Conservation (phyloP, 2,113 vertebrate genomes). For the Catagonus wagneri region DNA sequence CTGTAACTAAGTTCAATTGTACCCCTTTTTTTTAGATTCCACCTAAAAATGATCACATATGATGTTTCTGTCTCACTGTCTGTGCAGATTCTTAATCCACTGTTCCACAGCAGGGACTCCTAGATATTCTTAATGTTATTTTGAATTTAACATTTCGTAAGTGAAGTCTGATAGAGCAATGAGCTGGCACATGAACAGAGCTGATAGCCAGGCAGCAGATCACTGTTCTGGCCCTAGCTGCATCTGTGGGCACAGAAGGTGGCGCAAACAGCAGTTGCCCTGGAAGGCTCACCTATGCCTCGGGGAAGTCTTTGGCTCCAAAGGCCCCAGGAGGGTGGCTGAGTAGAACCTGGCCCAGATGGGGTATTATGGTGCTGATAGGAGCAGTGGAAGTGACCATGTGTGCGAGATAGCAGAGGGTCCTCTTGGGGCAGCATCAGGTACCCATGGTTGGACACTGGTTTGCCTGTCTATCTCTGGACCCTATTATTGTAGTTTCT, state of each 20-base stretch:
- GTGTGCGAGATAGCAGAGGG: background rate
- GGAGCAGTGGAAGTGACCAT: background rate
- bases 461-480: background rate
- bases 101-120: background rate
- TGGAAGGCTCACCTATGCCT: background rate
- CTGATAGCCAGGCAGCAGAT: no score
- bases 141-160: background rate
- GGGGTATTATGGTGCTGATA: background rate
- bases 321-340: background rate
- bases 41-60: no score
- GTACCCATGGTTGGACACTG: accelerated
- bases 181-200: background rate
- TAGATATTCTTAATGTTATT: background rate
- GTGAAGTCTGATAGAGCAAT: background rate
- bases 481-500: background rate
- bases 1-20: no score
- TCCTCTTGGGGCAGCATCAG: background rate
- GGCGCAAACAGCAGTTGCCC: background rate
- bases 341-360: background rate
- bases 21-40: no score
- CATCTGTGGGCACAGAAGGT: background rate
- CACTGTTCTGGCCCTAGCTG: background rate
- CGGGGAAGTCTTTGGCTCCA: background rate
- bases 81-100: no score
- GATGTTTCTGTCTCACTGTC: no score